phyloP scores from a whole-genome alignment of 2,797 vertebrate genomes.

The Anas capensis region DNA sequence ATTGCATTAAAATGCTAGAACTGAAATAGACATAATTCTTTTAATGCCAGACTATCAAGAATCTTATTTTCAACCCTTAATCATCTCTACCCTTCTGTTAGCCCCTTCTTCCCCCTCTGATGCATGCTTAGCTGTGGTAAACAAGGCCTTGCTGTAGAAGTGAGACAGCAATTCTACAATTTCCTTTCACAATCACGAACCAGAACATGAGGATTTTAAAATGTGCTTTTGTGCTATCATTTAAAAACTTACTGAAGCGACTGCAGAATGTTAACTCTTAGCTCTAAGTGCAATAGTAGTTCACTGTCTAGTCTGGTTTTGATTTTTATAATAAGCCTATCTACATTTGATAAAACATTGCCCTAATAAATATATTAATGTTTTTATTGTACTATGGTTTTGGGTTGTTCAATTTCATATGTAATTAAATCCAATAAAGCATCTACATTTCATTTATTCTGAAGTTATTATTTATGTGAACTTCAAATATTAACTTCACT shows the following conservation, averaged over 20 bases:
- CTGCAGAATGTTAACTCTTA: neutral
- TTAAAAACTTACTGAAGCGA: neutral
- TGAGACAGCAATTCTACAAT: neutral
- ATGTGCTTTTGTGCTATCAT: neutral
- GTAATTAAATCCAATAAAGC: conserved; percentile 61
- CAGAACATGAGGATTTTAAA: conserved; percentile 7
- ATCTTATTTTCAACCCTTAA: neutral
- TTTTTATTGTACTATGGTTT: conserved; percentile 55
- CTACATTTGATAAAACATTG: conserved; percentile 7
- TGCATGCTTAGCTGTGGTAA: neutral
- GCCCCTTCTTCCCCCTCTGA: neutral
- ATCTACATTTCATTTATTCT: conserved; percentile 39
- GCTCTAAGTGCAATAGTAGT: neutral
- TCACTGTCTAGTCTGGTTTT: conserved; percentile 7
- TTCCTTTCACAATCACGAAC: neutral
- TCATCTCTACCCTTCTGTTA: neutral
- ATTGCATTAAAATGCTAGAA: conserved; percentile 3
- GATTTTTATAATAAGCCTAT: neutral
- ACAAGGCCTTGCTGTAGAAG: neutral
- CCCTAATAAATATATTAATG: conserved; percentile 30
- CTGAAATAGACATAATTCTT: conserved; percentile 31
- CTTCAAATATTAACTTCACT: conserved; percentile 13
- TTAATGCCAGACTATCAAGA: neutral
- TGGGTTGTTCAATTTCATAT: conserved; percentile 41
- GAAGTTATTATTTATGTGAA: conserved; percentile 15